Conservation (phyloP, 2,113 vertebrate genomes). For the Gallinago media region DNA sequence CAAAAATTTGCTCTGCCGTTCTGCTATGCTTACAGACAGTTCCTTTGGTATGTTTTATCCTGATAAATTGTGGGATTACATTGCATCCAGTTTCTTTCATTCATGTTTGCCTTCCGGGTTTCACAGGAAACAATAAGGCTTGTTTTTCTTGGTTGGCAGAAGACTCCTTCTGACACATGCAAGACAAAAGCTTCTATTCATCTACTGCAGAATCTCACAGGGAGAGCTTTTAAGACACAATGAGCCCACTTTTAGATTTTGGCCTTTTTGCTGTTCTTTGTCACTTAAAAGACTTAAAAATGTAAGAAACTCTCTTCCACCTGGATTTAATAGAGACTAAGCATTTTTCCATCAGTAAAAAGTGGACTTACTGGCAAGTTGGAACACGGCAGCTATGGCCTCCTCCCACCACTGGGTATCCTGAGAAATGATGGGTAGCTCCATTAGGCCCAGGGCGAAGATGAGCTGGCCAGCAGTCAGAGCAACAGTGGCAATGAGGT, state of each 20-base stretch:
- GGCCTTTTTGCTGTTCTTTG: background rate
- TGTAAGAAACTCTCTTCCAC: background rate
- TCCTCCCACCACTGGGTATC: conserved; percentile 99
- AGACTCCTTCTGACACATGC: background rate
- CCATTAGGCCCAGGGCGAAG: conserved; percentile 89
- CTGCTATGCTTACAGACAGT: background rate
- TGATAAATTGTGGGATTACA: background rate
- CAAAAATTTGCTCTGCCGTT: background rate
- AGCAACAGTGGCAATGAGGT: conserved; percentile 94
- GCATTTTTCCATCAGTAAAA: background rate
- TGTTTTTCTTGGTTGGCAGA: conserved; percentile 24
- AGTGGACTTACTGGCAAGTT: conserved; percentile 93
- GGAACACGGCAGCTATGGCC: conserved; percentile 96
- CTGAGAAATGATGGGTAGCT: conserved; percentile 87
- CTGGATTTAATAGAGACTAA: background rate
- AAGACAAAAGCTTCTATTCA: conserved; percentile 12
- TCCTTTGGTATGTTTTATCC: background rate
- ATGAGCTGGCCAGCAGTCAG: conserved; percentile 93
- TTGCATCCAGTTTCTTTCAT: background rate
- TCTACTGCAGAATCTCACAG: background rate
- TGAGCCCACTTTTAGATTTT: background rate
- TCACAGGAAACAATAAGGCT: conserved; percentile 21
- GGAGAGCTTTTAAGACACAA: background rate
- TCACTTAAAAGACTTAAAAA: background rate
- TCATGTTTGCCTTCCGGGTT: conserved; percentile 15